phyloP scores from a whole-genome alignment of 2,888 invertebrate species.

The Drosophila melanosoma region DNA sequence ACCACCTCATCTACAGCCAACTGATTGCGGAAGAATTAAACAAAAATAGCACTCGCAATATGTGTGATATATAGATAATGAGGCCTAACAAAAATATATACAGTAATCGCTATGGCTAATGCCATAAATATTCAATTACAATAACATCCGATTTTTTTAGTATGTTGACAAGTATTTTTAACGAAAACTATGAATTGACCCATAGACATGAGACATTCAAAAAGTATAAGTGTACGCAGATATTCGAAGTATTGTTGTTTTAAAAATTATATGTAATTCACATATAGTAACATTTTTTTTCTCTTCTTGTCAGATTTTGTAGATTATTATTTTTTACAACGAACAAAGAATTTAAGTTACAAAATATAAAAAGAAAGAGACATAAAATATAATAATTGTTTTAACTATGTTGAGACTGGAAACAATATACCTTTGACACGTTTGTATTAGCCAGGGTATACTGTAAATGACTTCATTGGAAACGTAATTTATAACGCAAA shows the following conservation, averaged over 20 bases:
- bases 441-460: neutral
- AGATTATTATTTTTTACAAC: neutral
- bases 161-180: neutral
- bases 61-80: conserved; percentile 1
- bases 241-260: neutral
- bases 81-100: neutral
- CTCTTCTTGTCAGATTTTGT: too few relatives aligned
- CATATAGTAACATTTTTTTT: neutral
- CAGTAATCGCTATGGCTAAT: neutral
- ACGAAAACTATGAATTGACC: neutral
- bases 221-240: neutral
- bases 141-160: neutral
- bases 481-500: conserved; percentile 35
- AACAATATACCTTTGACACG: neutral
- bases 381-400: neutral
- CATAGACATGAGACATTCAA: neutral
- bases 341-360: neutral
- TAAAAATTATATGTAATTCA: neutral
- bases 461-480: conserved; percentile 10
- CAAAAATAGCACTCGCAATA: neutral
- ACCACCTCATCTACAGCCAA: conserved; percentile 7
- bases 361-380: neutral
- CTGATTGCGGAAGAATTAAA: conserved; percentile 45
- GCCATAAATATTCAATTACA: neutral
- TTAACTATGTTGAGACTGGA: neutral